Conservation (phyloP, 2,113 vertebrate species). For the Panthera uncia region DNA sequence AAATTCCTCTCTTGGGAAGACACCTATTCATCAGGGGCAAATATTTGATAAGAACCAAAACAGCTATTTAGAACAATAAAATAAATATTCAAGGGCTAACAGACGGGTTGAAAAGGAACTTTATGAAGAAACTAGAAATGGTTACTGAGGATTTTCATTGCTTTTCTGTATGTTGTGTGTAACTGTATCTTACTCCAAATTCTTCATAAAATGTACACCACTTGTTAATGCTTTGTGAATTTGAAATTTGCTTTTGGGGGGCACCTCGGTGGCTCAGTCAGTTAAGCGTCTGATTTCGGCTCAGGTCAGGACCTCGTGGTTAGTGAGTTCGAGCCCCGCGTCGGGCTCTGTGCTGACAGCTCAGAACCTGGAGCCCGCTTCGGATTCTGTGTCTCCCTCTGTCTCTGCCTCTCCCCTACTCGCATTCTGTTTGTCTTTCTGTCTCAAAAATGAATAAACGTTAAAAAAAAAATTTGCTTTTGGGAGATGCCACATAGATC, state of each 20-base stretch:
- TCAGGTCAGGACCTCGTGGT: no score
- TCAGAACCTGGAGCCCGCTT: no score
- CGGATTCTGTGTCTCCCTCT: no score
- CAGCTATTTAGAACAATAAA: neutral
- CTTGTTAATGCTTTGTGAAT: neutral
- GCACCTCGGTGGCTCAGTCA: no score
- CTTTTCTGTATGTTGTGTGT: neutral
- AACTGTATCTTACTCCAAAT: neutral
- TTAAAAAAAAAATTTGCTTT: neutral
- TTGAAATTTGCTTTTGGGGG: neutral
- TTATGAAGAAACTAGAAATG: neutral
- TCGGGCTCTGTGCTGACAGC: no score
- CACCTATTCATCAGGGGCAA: neutral
- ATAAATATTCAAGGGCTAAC: neutral
- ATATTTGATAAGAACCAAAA: conserved; percentile 1
- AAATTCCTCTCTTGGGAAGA: neutral
- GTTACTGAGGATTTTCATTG: neutral
- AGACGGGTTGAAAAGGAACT: neutral
- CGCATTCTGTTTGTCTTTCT: no score
- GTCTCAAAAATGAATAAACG: no score
- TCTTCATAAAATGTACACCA: neutral
- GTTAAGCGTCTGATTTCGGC: no score
- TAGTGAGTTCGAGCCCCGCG: no score
- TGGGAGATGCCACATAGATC: no score
- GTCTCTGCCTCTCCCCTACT: no score